phyloP scores from a whole-genome alignment of 1,140 invertebrate species.

The Hypothenemus hampei region DNA sequence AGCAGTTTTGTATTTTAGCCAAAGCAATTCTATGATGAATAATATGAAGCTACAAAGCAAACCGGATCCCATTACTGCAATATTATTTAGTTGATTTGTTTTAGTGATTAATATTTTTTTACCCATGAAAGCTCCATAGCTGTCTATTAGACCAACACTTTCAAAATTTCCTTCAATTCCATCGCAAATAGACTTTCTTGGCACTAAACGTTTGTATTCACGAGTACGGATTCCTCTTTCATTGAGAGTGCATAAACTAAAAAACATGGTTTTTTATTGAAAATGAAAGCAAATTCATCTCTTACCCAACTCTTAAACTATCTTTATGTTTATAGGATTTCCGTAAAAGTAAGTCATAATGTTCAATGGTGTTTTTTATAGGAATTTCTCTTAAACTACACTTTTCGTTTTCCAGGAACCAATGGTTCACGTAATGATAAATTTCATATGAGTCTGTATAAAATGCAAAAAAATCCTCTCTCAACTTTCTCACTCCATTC shows the following conservation, averaged over 20 bases:
- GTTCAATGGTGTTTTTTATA: neutral
- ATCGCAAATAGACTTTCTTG: constrained; percentile 52
- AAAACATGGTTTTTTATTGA: no score
- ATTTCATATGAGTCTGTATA: constrained; percentile 53
- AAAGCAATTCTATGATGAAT: no score
- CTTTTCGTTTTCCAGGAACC: constrained; percentile 52
- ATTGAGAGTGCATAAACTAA: constrained; percentile 51
- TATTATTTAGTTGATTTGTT: no score
- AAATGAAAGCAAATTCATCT: neutral
- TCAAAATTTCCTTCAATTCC: constrained; percentile 32
- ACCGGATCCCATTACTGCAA: no score
- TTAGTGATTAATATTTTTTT: no score
- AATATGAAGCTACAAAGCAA: no score
- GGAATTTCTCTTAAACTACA: neutral
- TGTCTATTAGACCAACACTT: constrained; percentile 34
- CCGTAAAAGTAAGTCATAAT: constrained; percentile 12
- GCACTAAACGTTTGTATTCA: constrained; percentile 50
- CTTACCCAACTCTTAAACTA: constrained; percentile 55
- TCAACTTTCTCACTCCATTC: constrained; percentile 52
- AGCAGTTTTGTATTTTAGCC: no score
- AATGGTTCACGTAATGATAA: constrained; percentile 57
- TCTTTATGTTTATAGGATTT: constrained; percentile 56
- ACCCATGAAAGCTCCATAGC: constrained; percentile 34
- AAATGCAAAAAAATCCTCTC: constrained; percentile 57
- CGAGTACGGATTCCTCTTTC: constrained; percentile 55